phyloP scores from a whole-genome alignment of 2,797 vertebrate species.

The Hipposideros larvatus region DNA sequence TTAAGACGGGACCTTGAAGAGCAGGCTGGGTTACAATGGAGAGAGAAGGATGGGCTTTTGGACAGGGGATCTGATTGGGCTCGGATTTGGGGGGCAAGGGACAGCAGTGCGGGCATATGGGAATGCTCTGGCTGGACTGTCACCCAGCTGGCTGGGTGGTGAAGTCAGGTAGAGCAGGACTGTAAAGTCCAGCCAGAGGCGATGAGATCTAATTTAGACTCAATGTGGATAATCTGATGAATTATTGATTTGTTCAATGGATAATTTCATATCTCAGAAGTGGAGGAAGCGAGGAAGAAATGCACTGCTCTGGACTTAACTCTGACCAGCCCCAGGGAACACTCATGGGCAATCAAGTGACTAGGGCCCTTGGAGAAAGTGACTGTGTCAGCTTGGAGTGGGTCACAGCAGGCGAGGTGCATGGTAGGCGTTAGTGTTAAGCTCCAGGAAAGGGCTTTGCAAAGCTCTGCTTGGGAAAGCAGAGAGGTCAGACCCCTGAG shows the following conservation, averaged over 20 bases:
- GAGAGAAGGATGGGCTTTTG: neutral
- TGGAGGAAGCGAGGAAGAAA: slow-evolving; percentile 52
- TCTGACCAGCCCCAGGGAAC: neutral
- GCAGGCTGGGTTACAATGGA: neutral
- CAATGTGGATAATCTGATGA: slow-evolving; percentile 60
- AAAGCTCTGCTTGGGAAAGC: neutral
- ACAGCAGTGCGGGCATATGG: accelerated
- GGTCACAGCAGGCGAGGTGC: neutral
- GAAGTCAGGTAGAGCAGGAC: slow-evolving; percentile 13
- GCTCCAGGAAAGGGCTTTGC: neutral
- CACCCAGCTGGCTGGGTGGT: neutral
- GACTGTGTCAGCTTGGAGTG: neutral
- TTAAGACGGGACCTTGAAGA: neutral
- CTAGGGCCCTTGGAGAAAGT: neutral
- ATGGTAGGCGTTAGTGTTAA: neutral
- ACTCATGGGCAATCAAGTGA: neutral
- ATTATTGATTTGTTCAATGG: slow-evolving; percentile 69
- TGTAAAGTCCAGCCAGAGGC: slow-evolving; percentile 64
- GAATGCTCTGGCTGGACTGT: neutral
- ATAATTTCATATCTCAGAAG: slow-evolving; percentile 67
- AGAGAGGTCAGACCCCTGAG: neutral
- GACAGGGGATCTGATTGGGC: neutral
- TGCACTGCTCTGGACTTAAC: neutral
- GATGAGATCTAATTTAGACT: slow-evolving; percentile 61
- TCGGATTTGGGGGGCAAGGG: neutral